Evolutionary conservation across 2,888 invertebrate genomes (phyloP), one percentile per base, ranked within the genome.

Genomic region (Tetanocera ferruginea): DNA sequence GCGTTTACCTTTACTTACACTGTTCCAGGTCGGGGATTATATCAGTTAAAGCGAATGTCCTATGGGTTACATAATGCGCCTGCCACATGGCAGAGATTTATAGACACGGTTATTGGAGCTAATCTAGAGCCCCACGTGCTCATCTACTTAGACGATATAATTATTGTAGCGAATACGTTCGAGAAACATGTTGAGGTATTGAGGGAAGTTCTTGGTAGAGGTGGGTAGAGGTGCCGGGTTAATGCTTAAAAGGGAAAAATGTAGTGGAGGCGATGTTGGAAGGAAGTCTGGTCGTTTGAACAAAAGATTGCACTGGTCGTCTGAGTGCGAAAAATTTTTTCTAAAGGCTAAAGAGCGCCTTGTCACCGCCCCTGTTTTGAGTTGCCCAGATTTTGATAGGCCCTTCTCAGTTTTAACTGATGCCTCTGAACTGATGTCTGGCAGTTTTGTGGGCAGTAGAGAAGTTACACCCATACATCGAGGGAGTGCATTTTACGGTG

Each of bases 361-460:
- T n/a, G n/a, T n/a, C n/a, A n/a, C n/a, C n/a, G n/a, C n/a, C n/a
- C n/a, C n/a, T n/a, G n/a, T n/a, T n/a, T n/a, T n/a, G n/a, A n/a
- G n/a, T n/a, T n/a, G n/a, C n/a, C n/a, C n/a, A n/a, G n/a, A n/a
- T n/a, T n/a, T n/a, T n/a, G n/a, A n/a, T n/a, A n/a, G n/a, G n/a
- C n/a, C n/a, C n/a, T 67, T 67, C 17, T 6, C 23, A 5, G 23
- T 67, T n/a, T 76, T 79, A 43, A 79, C 79, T 2, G 79, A 79
- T 37, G 79, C 76, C 8, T 80, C 80, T 28, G 79, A 80, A 52
- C 76, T 49, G 17, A 76, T 6, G n/a, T n/a, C n/a, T n/a, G n/a
- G n/a, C n/a, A 11, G 55, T 76, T 4, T 25, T 76, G 11, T 69
- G 69, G 76, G 76, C 49, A 2, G 34, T 60, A 14, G 76, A 76